phyloP scores from a whole-genome alignment of 2,888 invertebrate species.

The Julus scanicus region DNA sequence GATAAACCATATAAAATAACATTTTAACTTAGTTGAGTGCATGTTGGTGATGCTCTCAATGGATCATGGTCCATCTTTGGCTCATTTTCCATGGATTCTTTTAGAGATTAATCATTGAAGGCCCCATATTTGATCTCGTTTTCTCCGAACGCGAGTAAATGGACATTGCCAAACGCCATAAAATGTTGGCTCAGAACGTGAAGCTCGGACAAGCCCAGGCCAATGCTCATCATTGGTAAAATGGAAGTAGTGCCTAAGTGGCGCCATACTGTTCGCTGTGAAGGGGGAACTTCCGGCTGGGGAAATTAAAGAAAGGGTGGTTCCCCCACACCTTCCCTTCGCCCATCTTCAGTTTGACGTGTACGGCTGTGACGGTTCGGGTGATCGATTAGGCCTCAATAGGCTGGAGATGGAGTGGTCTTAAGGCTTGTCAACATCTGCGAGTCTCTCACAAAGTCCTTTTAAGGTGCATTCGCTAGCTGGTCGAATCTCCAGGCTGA shows the following conservation, averaged over 20 bases:
- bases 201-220: neutral
- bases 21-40: too few relatives aligned
- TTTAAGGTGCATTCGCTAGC: neutral
- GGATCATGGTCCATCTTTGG: too few relatives aligned
- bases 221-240: neutral
- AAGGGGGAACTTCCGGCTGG: neutral
- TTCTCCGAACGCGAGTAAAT: neutral
- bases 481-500: neutral
- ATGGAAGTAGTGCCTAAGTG: neutral
- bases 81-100: too few relatives aligned
- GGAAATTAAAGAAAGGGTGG: slow-evolving; percentile 6
- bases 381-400: slow-evolving; percentile 3
- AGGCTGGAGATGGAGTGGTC: slow-evolving; percentile 19
- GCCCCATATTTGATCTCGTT: neutral
- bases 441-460: slow-evolving; percentile 19
- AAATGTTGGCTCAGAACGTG: neutral
- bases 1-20: too few relatives aligned
- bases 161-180: neutral
- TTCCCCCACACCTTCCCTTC: neutral
- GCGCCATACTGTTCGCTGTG: neutral
- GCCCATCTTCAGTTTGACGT: neutral
- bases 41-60: too few relatives aligned
- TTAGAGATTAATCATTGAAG: too few relatives aligned
- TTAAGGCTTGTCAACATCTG: slow-evolving; percentile 11
- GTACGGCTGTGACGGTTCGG: neutral